Evolutionary conservation across 1,140 invertebrate genomes (phyloP), one percentile per base, ranked within the genome.

Genomic region (Diorhabda elongata): DNA sequence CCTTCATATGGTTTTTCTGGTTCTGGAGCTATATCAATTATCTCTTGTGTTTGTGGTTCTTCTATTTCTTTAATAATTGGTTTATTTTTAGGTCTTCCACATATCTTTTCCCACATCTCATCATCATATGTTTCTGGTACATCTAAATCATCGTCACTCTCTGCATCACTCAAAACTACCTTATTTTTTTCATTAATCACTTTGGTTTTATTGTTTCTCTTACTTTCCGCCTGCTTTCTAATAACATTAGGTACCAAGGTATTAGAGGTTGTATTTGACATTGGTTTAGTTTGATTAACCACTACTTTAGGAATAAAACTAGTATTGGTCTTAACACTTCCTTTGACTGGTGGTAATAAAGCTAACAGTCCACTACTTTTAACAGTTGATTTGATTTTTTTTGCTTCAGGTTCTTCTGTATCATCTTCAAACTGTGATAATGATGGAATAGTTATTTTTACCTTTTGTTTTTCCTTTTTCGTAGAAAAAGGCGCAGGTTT

Each of bases 61-160:
- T 67, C 66, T 43, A 45, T 42, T 52, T 67, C 61, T 59, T 67
- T 47, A 43, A 73, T 60, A 67, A 66, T 42, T 11, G 57, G 44
- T 69, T 69, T 44, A 44, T 43, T 65, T 77, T 76, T 65, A 44
- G 64, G 66, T 69, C 73, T 68, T 42, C 76, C 78, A 71, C 78
- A 80, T 45, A 79, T 74, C 71, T 77, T 75, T 47, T 77, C 68
- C 79, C 79, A 81, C 65, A 77, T 74, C 73, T 79, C 75, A 47
- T 79, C 75, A 75, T 81, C 79, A 70, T 77, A 81, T 7, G 73
- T 76, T 62, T 79, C 77, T 7, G 77, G 76, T 64, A 77, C 67
- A 56, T 75, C 66, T 56, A 79, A 71, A 62, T 75, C 74, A 64
- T 77, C 76, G 69, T 78, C 77, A 52, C 71, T 74, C 56, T 78